Percentiles rank a stretch among this genome's conserved stretches.
Evolutionary conservation across 2,888 invertebrate genomes (phyloP).

Genomic region (Drosophila demipolita): DNA sequence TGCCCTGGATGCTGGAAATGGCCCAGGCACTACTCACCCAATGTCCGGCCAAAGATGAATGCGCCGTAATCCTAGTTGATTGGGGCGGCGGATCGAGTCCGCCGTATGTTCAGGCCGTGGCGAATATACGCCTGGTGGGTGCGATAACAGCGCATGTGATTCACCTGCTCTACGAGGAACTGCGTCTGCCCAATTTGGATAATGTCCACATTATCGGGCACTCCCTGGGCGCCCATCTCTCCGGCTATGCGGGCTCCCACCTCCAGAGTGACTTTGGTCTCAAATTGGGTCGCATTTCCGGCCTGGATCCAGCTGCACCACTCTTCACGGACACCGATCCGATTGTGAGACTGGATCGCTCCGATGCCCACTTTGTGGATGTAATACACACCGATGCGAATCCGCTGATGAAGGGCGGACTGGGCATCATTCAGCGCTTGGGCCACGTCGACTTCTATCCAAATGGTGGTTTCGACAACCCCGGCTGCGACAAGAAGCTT

Average conservation of each 20-base stretch:
- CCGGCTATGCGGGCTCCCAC: slow-evolving; percentile 93
- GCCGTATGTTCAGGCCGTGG: slow-evolving; percentile 96
- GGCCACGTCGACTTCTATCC: slow-evolving; percentile 97
- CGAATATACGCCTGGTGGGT: slow-evolving; percentile 94
- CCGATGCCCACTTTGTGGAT: slow-evolving; percentile 95
- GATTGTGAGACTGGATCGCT: slow-evolving; percentile 92
- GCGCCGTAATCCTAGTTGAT: slow-evolving; percentile 92
- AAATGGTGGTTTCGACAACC: slow-evolving; percentile 93
- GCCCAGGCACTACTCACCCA: slow-evolving; percentile 89
- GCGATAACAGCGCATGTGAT: slow-evolving; percentile 92
- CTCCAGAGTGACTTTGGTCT: slow-evolving; percentile 89
- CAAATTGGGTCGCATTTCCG: slow-evolving; percentile 92
- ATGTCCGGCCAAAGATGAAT: slow-evolving; percentile 87
- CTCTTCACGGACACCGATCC: slow-evolving; percentile 93
- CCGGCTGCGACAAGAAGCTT: slow-evolving; percentile 88
- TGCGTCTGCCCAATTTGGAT: slow-evolving; percentile 87
- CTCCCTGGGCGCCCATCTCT: slow-evolving; percentile 93
- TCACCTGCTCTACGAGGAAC: slow-evolving; percentile 86
- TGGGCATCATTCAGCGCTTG: slow-evolving; percentile 92
- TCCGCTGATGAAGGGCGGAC: slow-evolving; percentile 90
- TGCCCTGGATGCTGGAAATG: slow-evolving; percentile 89
- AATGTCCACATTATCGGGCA: slow-evolving; percentile 94
- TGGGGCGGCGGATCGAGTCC: slow-evolving; percentile 95
- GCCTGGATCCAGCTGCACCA: slow-evolving; percentile 96
- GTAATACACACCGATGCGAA: slow-evolving; percentile 95